Evolutionary conservation across 2,888 invertebrate genomes (phyloP).

Genomic region (Acronicta leporina): DNA sequence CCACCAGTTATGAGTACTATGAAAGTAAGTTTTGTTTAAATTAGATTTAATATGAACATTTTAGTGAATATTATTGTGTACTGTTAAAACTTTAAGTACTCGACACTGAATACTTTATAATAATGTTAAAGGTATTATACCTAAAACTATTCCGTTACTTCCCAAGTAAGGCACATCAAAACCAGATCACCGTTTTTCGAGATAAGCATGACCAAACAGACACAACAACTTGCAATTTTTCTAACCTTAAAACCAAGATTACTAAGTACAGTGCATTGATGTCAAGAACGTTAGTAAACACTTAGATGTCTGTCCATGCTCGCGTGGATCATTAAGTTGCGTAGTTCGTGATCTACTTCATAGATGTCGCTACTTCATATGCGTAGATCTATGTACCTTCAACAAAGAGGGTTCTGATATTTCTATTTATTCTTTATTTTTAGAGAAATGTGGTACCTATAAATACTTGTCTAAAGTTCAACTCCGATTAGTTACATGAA

Average conservation of each 20-base stretch:
- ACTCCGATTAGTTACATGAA: not conserved
- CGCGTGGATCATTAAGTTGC: conserved; percentile 42
- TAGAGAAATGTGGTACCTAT: not conserved
- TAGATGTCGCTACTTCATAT: conserved; percentile 67
- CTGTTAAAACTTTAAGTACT: not conserved
- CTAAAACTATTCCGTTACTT: not conserved
- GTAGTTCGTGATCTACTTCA: conserved; percentile 58
- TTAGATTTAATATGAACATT: not conserved
- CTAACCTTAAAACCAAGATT: conserved; percentile 60
- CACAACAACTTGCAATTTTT: conserved; percentile 42
- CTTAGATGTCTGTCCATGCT: conserved; percentile 35
- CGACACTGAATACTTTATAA: not conserved
- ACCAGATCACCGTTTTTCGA: conserved; percentile 12
- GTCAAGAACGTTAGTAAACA: conserved; percentile 63
- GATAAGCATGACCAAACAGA: conserved; percentile 15
- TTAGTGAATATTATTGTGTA: not conserved
- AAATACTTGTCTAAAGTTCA: not conserved
- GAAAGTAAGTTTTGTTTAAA: conserved; percentile 61
- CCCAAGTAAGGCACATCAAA: conserved; percentile 7
- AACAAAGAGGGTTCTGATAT: too few relatives aligned
- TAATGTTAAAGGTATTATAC: not conserved
- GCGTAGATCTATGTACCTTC: not conserved
- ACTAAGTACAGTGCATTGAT: conserved; percentile 38
- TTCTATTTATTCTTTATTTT: too few relatives aligned
- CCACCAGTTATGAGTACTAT: conserved; percentile 57